Evolutionary conservation across 2,113 vertebrate species (phyloP).

Genomic region (Formicarius rufipectus): DNA sequence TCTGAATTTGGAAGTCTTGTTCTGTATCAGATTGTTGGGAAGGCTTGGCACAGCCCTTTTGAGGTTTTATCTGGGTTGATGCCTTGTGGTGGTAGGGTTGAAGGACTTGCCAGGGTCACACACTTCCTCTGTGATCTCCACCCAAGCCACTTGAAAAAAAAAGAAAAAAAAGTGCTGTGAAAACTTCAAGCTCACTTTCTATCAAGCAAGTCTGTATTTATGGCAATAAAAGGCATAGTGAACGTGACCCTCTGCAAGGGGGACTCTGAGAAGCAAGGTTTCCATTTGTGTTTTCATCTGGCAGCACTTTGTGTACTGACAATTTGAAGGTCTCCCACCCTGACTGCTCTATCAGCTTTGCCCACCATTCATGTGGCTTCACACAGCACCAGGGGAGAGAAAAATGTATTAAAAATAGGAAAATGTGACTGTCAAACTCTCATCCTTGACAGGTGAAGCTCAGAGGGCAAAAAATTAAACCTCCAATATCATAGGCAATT

Average conservation of each 20-base stretch:
- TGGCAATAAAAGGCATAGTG: background rate
- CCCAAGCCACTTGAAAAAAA: conserved; percentile 1
- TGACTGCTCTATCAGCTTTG: background rate
- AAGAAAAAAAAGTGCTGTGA: background rate
- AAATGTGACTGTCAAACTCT: conserved; percentile 37
- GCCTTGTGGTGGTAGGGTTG: background rate
- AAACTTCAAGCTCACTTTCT: conserved; percentile 10
- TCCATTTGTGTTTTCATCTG: background rate
- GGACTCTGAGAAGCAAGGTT: background rate
- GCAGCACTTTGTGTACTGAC: background rate
- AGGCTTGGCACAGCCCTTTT: background rate
- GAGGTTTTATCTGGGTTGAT: background rate
- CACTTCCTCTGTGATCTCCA: conserved; percentile 40
- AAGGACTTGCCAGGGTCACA: background rate
- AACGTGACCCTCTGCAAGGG: background rate
- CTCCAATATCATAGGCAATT: background rate
- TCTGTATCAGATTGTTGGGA: background rate
- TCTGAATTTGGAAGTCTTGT: background rate
- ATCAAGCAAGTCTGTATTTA: background rate
- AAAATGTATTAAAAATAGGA: conserved; percentile 39
- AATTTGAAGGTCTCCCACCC: background rate
- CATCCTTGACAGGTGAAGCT: background rate
- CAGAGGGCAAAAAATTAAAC: background rate
- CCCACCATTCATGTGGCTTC: background rate
- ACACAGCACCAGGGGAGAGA: background rate